phyloP scores from a whole-genome alignment of 2,888 invertebrate genomes.

The Endotricha flammealis region DNA sequence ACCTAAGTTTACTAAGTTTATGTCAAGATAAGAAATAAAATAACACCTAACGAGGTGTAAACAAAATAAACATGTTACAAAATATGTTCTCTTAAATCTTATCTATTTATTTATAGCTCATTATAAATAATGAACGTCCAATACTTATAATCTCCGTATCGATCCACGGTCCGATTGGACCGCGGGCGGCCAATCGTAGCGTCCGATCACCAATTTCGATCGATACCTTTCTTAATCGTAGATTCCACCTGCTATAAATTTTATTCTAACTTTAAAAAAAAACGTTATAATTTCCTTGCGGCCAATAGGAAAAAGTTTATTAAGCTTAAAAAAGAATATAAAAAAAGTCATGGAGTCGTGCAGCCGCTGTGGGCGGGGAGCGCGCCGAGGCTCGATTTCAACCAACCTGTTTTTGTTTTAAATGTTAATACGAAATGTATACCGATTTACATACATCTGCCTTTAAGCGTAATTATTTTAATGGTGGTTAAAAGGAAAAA shows the following conservation, averaged over 20 bases:
- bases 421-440: slow-evolving; percentile 27
- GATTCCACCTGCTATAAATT: slow-evolving; percentile 71
- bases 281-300: slow-evolving; percentile 60
- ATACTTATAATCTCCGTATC: slow-evolving; percentile 26
- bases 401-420: slow-evolving; percentile 61
- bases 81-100: too few species aligned
- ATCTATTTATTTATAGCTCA: too few species aligned
- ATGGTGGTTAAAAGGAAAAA: neutral
- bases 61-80: too few species aligned
- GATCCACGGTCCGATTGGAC: slow-evolving; percentile 45
- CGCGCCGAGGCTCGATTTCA: slow-evolving; percentile 50
- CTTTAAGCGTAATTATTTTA: slow-evolving; percentile 15
- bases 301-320: slow-evolving; percentile 76
- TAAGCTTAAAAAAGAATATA: slow-evolving; percentile 48
- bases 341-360: slow-evolving; percentile 45
- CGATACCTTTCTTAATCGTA: slow-evolving; percentile 42
- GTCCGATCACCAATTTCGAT: slow-evolving; percentile 45
- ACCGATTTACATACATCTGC: slow-evolving; percentile 24
- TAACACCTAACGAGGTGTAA: too few species aligned
- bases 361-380: slow-evolving; percentile 56
- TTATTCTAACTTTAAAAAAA: slow-evolving; percentile 52
- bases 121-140: too few species aligned
- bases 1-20: too few species aligned
- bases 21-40: too few species aligned
- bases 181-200: slow-evolving; percentile 37